Evolutionary conservation across 2,113 vertebrate genomes (phyloP), one percentile per base, ranked within the genome.

Genomic region (Perognathus longimembris): DNA sequence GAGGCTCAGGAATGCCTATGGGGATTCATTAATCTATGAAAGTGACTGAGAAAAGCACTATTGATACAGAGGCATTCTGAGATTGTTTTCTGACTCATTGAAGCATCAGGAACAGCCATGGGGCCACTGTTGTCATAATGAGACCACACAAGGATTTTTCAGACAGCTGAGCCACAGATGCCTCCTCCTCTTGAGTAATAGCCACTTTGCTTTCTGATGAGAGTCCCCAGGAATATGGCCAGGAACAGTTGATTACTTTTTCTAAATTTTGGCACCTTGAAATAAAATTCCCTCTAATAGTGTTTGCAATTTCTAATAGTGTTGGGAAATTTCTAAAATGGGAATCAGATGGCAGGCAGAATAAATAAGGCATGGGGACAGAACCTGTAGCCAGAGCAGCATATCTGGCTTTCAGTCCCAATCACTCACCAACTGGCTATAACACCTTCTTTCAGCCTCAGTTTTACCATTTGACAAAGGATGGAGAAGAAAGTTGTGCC

Each of bases 331-430:
- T 42, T 69, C 22, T 69, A 64, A 76, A 70, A 70, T 88, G 76
- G 94, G 93, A 95, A 88, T 92, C 93, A 96, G 63, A 64, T 1
- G 3, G 14, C 34, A 10, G 45, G 11, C 40, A 50, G 54, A 21
- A 38, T 0, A 30, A 54, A 54, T 17, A 54, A 54, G 17, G 50
- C 50, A 54, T 54, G 50, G 50, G 50, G 17, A 54, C 17, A 54
- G 50, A 54, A 54, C 11, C 50, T 54, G 50, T 54, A 54, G 50
- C 14, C 50, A 7, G 45, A 45, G 45, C 45, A 15, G 50, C 4
- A 54, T 12, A 54, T 7, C 10, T 18, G 6, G 30, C 22, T 54
- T 32, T 78, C 24, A 6, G 20, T 17, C 30, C 30, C 59, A 6
- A 21, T 12, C 18, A 32, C 24, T 4, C 0, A 1, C 22, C 42